Percentiles rank a stretch among this genome's conserved stretches.
Evolutionary conservation across 2,113 vertebrate genomes (phyloP).

Genomic region (Dicentrarchus labrax): DNA sequence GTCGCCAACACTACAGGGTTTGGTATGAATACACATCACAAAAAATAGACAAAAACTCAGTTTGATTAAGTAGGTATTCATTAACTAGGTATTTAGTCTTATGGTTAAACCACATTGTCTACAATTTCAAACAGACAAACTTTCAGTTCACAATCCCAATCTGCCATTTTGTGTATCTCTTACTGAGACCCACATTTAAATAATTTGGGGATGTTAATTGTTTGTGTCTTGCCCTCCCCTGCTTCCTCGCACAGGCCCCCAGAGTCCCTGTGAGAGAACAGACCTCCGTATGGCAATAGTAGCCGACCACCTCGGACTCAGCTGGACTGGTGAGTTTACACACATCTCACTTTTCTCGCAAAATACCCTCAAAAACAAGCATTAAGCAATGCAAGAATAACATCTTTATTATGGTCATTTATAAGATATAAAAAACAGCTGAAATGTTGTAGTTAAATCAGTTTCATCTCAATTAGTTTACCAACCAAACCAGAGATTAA

Average conservation of each 20-base stretch:
- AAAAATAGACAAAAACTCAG: background rate
- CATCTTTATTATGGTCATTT: background rate
- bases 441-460: background rate
- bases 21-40: background rate
- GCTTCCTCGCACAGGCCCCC: conserved; percentile 89
- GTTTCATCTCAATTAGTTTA: background rate
- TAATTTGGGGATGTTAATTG: conserved; percentile 28
- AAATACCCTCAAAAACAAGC: background rate
- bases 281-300: conserved; percentile 99
- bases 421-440: background rate
- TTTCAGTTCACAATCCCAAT: conserved; percentile 69
- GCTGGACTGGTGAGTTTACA: conserved; percentile 95
- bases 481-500: background rate
- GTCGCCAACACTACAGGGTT: background rate
- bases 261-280: conserved; percentile 99
- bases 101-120: background rate
- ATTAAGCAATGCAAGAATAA: background rate
- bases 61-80: background rate
- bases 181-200: conserved; percentile 17
- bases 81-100: background rate
- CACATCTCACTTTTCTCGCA: background rate
- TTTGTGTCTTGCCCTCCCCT: conserved; percentile 42
- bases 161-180: conserved; percentile 20
- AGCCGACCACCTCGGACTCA: conserved; percentile 98
- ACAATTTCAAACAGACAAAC: conserved; percentile 34